Conservation (phyloP, 2,113 vertebrate species). For the Oxygymnocypris stewartii region DNA sequence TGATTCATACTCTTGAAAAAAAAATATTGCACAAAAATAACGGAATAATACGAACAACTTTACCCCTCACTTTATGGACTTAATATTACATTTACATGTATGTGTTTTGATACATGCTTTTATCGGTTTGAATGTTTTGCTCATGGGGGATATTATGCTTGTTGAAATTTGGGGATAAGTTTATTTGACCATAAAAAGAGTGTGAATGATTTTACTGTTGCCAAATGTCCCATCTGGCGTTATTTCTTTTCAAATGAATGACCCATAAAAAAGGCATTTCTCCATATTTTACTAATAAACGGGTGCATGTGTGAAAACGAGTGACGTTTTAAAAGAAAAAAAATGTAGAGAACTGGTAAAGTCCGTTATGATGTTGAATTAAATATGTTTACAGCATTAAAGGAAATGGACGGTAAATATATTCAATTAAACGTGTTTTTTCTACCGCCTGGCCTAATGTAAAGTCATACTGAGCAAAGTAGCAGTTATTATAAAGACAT, state of each 20-base stretch:
- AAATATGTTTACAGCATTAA: background rate
- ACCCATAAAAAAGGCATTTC: background rate
- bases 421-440: constrained; percentile 3
- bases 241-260: background rate
- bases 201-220: background rate
- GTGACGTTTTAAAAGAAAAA: background rate
- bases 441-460: background rate
- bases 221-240: background rate
- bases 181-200: background rate
- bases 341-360: no score
- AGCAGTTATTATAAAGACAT: background rate
- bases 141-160: background rate
- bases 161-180: background rate
- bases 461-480: background rate
- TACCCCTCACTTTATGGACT: background rate
- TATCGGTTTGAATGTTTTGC: background rate
- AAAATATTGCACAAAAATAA: no score
- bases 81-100: background rate
- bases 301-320: background rate
- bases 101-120: background rate
- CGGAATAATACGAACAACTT: background rate
- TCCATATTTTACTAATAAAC: background rate
- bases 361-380: background rate
- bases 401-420: background rate
- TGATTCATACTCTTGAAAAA: no score